Conservation (phyloP, 2,113 vertebrate species). For the Sula dactylatra region DNA sequence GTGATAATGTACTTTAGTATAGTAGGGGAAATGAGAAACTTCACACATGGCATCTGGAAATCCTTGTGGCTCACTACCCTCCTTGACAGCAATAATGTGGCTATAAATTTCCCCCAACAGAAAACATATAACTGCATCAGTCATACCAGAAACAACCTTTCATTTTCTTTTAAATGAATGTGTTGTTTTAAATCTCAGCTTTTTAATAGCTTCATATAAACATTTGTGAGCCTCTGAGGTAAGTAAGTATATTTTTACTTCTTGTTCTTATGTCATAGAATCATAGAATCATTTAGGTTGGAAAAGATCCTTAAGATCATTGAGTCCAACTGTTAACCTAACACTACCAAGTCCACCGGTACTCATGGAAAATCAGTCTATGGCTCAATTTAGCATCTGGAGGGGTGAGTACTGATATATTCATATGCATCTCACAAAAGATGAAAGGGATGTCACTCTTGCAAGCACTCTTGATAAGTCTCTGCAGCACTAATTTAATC, state of each 20-base stretch:
- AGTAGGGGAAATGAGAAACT: conserved; percentile 63
- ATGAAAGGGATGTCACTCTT: not conserved
- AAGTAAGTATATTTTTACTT: conserved; percentile 36
- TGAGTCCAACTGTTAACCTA: not conserved
- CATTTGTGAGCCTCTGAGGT: conserved; percentile 54
- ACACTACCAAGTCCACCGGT: not conserved
- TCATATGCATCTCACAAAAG: not conserved
- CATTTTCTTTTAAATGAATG: conserved; percentile 47
- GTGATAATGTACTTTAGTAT: conserved; percentile 62
- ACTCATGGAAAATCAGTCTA: not conserved
- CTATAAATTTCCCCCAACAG: conserved; percentile 62
- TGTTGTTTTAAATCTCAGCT: conserved; percentile 42
- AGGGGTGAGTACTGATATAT: not conserved
- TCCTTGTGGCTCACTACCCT: conserved; percentile 56
- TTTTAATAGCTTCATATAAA: conserved; percentile 57
- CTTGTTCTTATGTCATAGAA: conserved; percentile 15
- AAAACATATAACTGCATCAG: conserved; percentile 42
- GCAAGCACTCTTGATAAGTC: not conserved
- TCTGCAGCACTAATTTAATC: not conserved
- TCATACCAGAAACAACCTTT: conserved; percentile 39
- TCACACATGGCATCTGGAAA: conserved; percentile 67
- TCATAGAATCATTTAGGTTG: not conserved
- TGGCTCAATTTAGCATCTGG: not conserved
- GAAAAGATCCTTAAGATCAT: not conserved
- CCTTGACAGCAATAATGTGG: conserved; percentile 51